Percentiles rank a stretch among this genome's conserved stretches.
Conservation (phyloP, 2,888 invertebrate genomes). For the Hofmannophila pseudospretella region DNA sequence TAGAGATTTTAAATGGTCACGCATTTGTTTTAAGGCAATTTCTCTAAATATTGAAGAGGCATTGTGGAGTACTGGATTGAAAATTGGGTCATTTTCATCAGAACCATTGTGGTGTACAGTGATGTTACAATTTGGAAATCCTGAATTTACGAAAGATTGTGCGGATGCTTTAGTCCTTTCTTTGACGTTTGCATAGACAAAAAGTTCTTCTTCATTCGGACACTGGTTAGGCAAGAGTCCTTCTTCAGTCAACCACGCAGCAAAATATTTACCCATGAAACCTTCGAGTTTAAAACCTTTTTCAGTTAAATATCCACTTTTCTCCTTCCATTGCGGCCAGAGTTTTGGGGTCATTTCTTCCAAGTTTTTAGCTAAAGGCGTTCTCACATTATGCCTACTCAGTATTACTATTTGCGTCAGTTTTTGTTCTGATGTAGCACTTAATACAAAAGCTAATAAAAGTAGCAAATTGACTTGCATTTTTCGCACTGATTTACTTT, state of each 20-base stretch:
- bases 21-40: conserved; percentile 43
- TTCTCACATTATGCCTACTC: conserved; percentile 55
- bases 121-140: conserved; percentile 51
- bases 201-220: conserved; percentile 44
- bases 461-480: background rate
- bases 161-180: conserved; percentile 57
- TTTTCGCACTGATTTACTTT: background rate
- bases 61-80: conserved; percentile 56
- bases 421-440: background rate
- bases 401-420: conserved; percentile 49
- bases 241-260: conserved; percentile 36
- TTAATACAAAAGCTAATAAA: background rate
- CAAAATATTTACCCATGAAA: conserved; percentile 48
- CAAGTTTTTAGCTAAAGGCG: conserved; percentile 48
- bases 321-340: conserved; percentile 54
- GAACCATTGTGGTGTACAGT: conserved; percentile 38
- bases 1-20: conserved; percentile 29
- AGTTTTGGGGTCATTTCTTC: conserved; percentile 36
- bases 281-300: conserved; percentile 54
- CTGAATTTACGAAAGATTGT: conserved; percentile 44
- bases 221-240: conserved; percentile 32
- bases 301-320: conserved; percentile 45
- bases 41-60: conserved; percentile 35
- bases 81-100: conserved; percentile 41
- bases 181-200: conserved; percentile 53